Evolutionary conservation across 2,797 vertebrate genomes (phyloP), one percentile per base, ranked within the genome.

Genomic region (Paedocypris micromegethes): DNA sequence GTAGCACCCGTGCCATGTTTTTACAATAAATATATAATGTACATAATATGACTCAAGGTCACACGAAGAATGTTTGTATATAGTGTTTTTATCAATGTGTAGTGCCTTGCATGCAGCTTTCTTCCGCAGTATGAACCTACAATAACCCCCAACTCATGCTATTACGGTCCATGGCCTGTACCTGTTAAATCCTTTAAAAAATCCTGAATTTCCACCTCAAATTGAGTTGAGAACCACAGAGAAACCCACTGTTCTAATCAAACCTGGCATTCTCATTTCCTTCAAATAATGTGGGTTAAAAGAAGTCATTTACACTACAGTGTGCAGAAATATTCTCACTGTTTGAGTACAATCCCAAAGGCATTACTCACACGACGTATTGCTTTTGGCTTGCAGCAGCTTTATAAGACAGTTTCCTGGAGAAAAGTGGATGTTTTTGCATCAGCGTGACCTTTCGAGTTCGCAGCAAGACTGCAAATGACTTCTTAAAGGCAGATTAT

Each of bases 231-330:
- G 44, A 43, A 6, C 51, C 72, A 64, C 7, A 58, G 3, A 46
- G 47, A 42, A 58, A 4, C n/a, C 7, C 52, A 52, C 2, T 48
- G 44, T 49, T 9, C 41, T 64, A 58, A 64, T 76, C 66, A 56
- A 55, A 72, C 5, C 1, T 60, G 60, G 40, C 51, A 38, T 64
- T 70, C 58, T 76, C 57, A 72, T 66, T 64, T 76, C 58, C 44
- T 49, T 40, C 47, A 41, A 41, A n/a, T 37, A 8, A 38, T 47
- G 45, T 7, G 41, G 51, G 62, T 70, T 72, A 47, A 66, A 58
- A 5, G 5, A 40, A 64, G 9, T 41, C 3, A 62, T 53, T 46
- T 41, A 9, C 60, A 38, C 46, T 1, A 40, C 5, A 40, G 1
- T 38, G 38, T 6, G 51, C 8, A 54, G 6, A 43, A 6, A 58